Base-by-base conservation (phyloP, 2,888 invertebrate species). In the Pyralis farinalis region DNA sequence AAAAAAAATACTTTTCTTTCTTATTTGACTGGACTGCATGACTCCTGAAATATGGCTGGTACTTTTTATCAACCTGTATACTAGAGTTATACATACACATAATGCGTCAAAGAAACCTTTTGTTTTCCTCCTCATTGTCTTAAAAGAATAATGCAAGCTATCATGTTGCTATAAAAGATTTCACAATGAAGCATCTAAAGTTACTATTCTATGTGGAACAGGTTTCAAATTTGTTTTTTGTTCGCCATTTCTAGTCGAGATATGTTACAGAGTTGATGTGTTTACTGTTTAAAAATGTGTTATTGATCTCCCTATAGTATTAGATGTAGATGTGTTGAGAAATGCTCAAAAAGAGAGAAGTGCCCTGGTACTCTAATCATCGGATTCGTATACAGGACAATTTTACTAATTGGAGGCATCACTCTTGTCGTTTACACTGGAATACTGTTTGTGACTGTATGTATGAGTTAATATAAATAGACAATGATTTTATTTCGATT, bases 271-370 rank as follows among this genome's bases (percentile, higher is more conserved):
- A 41, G 34, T 35, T 40, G 45, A 51, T 58, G 63, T 63, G 55
- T 53, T 47, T 44, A 52, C 39, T 43, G 51, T 47, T 49, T 47
- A 44, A 25, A 25, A 25, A 25, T 25, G 25, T n/a, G 7, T 25
- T 25, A 7, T 4, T 16, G 16, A 49, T 46, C 39, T 38, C n/a
- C n/a, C n/a, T n/a, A n/a, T n/a, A n/a, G n/a, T n/a, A n/a, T 47
- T 20, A 20, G 32, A 51, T 44, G 53, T 58, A 54, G 53, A 67
- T 66, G 59, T 44, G 58, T 53, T 40, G 32, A 58, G 69, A 63
- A 44, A 88, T 89, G 89, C 69, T 89, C 53, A 88, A 86, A 67
- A 88, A 84, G 54, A 86, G 82, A 51, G 87, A 87, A 59, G 70
- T 66, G 43, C 79, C 81, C 8, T 88, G 88, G 87, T 84, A 78